These are phyloP conservation scores for Podargus strigoides DNA, from an alignment of 2,797 vertebrate species.

Conservation along the genomic window DNA sequence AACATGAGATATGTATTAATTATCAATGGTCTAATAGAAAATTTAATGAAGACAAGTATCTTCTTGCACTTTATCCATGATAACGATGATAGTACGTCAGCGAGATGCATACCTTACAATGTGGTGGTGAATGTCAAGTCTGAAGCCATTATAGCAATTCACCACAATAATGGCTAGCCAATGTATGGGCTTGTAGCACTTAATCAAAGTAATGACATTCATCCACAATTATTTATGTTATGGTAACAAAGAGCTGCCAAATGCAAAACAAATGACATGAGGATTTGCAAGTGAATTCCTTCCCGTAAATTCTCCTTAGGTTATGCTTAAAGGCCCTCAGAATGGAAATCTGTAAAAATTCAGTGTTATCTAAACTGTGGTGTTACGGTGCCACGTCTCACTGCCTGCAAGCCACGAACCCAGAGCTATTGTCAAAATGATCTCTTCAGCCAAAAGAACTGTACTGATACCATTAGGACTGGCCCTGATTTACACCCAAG, in stretches of 20 bases:
- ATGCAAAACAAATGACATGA: slow-evolving; percentile 73
- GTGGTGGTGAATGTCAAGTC: slow-evolving; percentile 51
- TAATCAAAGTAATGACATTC: slow-evolving; percentile 63
- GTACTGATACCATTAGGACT: background rate
- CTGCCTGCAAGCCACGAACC: background rate
- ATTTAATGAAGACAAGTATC: slow-evolving; percentile 68
- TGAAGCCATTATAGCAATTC: slow-evolving; percentile 68
- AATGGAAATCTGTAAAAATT: slow-evolving; percentile 12
- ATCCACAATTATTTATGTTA: slow-evolving; percentile 67
- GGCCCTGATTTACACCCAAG: background rate
- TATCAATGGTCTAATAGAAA: slow-evolving; percentile 68
- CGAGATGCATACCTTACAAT: slow-evolving; percentile 31
- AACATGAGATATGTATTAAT: slow-evolving; percentile 67
- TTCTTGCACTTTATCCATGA: slow-evolving; percentile 59
- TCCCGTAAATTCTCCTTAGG: slow-evolving; percentile 56
- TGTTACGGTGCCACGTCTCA: background rate
- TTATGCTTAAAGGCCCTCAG: slow-evolving; percentile 3
- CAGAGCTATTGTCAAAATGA: background rate
- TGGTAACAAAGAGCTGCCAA: slow-evolving; percentile 64
- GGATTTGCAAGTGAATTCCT: slow-evolving; percentile 60
- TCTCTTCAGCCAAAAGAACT: background rate
- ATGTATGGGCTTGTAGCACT: slow-evolving; percentile 59
- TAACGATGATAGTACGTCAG: slow-evolving; percentile 58
- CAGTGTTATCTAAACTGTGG: background rate
- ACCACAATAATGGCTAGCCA: slow-evolving; percentile 62